A percentile compares a stretch with the other conserved stretches of the same genome.
These are phyloP conservation scores for Hemicrepidius hirtus DNA, from an alignment of 2,888 invertebrate species.

Conservation along the genomic window DNA sequence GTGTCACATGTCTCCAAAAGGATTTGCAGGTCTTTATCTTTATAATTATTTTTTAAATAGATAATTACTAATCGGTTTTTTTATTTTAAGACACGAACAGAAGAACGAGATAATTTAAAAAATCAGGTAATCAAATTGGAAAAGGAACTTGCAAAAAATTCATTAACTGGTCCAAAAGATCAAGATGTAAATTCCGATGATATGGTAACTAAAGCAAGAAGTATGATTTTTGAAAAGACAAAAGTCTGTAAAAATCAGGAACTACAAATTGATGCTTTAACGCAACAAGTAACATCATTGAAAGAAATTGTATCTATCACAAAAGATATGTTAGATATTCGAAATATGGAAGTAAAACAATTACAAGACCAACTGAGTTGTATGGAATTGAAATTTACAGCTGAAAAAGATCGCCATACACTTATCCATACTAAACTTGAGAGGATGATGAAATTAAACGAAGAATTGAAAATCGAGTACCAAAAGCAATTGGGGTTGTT, in stretches of 20 bases:
- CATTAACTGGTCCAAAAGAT: conserved; percentile 63
- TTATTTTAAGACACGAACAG: conserved; percentile 72
- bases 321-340: conserved; percentile 85
- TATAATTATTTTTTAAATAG: no score
- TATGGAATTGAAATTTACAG: conserved; percentile 81
- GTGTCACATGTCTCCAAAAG: conserved; percentile 47
- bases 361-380: conserved; percentile 79
- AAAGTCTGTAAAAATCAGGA: conserved; percentile 87
- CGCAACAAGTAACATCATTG: conserved; percentile 82
- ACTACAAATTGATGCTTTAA: conserved; percentile 83
- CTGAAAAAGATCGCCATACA: conserved; percentile 82
- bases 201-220: conserved; percentile 80
- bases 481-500: conserved; percentile 85
- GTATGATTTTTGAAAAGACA: conserved; percentile 84
- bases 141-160: conserved; percentile 65
- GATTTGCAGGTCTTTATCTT: conserved; percentile 57
- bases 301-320: conserved; percentile 89
- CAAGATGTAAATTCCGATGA: conserved; percentile 70
- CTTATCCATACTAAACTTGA: conserved; percentile 82
- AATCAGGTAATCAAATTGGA: conserved; percentile 63
- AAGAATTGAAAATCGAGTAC: conserved; percentile 85
- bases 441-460: conserved; percentile 82
- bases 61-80: no score
- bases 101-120: conserved; percentile 72
- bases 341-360: conserved; percentile 86